Evolutionary conservation across 2,888 invertebrate species (phyloP), one percentile per base, ranked within the genome.

Genomic region (Athalia cordata): DNA sequence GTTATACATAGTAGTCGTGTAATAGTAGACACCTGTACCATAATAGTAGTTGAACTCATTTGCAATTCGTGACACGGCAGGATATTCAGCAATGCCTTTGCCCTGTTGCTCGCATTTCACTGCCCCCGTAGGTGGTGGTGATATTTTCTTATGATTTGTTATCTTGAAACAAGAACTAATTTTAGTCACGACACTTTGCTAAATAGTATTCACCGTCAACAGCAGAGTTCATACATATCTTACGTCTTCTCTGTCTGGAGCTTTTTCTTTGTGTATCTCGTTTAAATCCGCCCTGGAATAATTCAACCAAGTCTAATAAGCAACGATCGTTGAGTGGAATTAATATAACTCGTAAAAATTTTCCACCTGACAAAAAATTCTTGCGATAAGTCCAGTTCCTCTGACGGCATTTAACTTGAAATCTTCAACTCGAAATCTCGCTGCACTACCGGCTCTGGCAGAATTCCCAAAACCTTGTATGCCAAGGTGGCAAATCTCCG

Each of bases 401-500:
- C 13, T 13, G 50, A 67, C 67, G 29, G 29, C 29, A 15, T 50
- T 67, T 15, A 50, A 67, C 67, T 13, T 8, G 29, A 29, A 29
- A 29, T 66, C 15, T 50, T 66, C 66, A 66, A 66, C 49, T 66
- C 50, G 49, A 50, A 47, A 67, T 67, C 50, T 55, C 8, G 9
- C 55, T 55, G n/a, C 8, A 55, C 55, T 55, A 55, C 29, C 55
- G 55, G 55, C n/a, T 47, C 67, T 67, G 67, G 67, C 67, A 67
- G 9, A 50, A 50, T 67, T 67, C 67, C 49, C 67, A 67, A 15
- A 29, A 50, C 13, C 15, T 13, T 65, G 29, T 15, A 50, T 67
- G 50, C 67, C 67, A 67, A 67, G 50, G 50, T 67, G 67, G 49
- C 50, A 49, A 67, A 67, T 50, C 15, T 67, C 67, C 9, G 13